Evolutionary conservation across 2,888 invertebrate species (phyloP).

Genomic region (Coremacera marginata): DNA sequence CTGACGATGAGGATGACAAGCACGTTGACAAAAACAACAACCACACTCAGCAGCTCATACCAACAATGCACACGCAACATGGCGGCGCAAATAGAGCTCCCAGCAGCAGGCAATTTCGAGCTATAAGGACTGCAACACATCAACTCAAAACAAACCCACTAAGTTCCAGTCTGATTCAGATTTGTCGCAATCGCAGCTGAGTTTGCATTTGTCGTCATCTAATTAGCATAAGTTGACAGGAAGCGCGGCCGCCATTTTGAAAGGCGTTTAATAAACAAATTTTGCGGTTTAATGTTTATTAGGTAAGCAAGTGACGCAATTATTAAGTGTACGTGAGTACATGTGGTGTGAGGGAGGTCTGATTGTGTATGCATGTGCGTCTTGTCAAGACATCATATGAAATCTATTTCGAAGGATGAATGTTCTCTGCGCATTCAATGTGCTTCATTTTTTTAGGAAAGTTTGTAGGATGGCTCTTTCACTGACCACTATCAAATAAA

Average conservation of each 20-base stretch:
- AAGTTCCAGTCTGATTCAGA: conserved; percentile 1
- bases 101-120: neutral
- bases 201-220: conserved; percentile 20
- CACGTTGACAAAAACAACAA: conserved; percentile 18
- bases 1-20: conserved; percentile 27
- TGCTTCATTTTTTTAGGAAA: neutral
- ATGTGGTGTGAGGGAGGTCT: conserved; percentile 22
- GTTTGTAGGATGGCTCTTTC: neutral
- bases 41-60: neutral
- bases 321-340: conserved; percentile 3
- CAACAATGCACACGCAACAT: neutral
- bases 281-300: conserved; percentile 33
- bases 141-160: neutral
- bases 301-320: conserved; percentile 19
- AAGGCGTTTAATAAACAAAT: conserved; percentile 36
- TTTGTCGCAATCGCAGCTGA: conserved; percentile 29
- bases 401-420: conserved; percentile 2
- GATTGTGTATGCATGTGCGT: neutral
- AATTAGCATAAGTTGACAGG: conserved; percentile 33
- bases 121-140: neutral
- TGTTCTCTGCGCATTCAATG: neutral
- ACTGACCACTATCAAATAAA: neutral
- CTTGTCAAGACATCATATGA: conserved; percentile 1
- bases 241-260: conserved; percentile 28
- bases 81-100: neutral